Percentiles rank a stretch among this genome's conserved stretches.
phyloP scores from a whole-genome alignment of 2,113 vertebrate species.

The human region GRCh38 chr15:30038501-30039000 shows the following conservation, averaged over 20 bases:
- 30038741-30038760: background rate
- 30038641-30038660: background rate
- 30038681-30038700: background rate
- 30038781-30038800: background rate
- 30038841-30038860: background rate
- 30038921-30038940: background rate
- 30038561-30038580: background rate
- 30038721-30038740: background rate
- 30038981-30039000: background rate
- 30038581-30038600: background rate
- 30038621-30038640: background rate
- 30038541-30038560: background rate
- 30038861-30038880: background rate
- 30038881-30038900: background rate
- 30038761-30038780: background rate
- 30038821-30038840: background rate
- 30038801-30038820: background rate
- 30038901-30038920: background rate
- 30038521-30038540: background rate
- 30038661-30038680: background rate
- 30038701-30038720: background rate
- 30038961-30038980: background rate
- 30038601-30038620: background rate
- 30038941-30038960: background rate
- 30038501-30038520: background rate